Conservation (phyloP, 2,888 invertebrate genomes). For the Stenodema calcarata region DNA sequence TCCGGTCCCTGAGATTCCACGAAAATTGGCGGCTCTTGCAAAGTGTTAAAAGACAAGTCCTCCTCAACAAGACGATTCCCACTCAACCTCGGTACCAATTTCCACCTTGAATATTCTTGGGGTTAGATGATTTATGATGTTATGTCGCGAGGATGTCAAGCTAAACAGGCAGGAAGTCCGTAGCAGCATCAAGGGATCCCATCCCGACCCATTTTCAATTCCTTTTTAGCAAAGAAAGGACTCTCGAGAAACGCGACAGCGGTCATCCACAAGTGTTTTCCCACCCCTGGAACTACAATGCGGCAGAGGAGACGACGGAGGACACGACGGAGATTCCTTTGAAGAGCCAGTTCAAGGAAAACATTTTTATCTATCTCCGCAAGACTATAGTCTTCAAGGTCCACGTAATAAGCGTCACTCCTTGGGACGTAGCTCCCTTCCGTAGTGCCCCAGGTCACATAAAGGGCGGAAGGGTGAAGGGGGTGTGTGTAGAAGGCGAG, state of each 20-base stretch:
- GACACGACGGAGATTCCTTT: background rate
- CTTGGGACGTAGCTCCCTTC: background rate
- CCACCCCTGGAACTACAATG: background rate
- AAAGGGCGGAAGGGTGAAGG: background rate
- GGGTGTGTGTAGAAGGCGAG: slow-evolving; percentile 10
- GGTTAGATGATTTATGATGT: too few species aligned
- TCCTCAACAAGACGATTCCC: too few species aligned
- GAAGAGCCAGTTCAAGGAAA: background rate
- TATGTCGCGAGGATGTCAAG: too few species aligned
- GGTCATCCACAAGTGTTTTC: background rate
- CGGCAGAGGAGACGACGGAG: background rate
- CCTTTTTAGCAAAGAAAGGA: background rate
- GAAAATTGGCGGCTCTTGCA: too few species aligned
- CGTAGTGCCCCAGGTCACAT: background rate
- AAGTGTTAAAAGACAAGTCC: too few species aligned
- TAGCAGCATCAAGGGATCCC: too few species aligned
- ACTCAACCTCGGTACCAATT: too few species aligned
- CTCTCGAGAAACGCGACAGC: background rate
- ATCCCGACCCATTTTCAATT: background rate
- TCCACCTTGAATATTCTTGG: too few species aligned
- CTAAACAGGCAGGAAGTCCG: too few species aligned
- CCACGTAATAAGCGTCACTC: background rate
- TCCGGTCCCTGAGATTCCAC: too few species aligned
- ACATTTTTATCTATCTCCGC: background rate
- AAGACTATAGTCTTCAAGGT: background rate